Evolutionary conservation across 2,888 invertebrate genomes (phyloP).

Genomic region (Leptogaster cylindrica): DNA sequence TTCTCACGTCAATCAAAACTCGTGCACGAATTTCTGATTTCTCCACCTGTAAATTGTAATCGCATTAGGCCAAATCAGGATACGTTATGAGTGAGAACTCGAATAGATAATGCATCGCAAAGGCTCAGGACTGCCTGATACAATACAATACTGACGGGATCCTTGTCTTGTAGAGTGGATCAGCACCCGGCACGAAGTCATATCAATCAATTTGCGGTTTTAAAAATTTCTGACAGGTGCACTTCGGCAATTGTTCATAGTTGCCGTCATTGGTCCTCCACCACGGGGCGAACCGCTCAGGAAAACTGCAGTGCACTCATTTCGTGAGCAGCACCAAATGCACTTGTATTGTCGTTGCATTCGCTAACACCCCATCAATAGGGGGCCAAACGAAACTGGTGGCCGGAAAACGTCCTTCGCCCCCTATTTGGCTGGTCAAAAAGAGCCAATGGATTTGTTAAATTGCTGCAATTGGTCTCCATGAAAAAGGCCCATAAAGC

Average conservation of each 20-base stretch:
- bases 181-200: constrained; percentile 28
- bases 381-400: constrained; percentile 10
- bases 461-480: constrained; percentile 46
- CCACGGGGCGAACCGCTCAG: constrained; percentile 19
- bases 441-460: constrained; percentile 39
- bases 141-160: neutral
- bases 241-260: constrained; percentile 30
- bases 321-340: constrained; percentile 27
- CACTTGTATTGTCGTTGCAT: constrained; percentile 32
- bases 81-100: neutral
- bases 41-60: constrained; percentile 20
- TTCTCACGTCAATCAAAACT: constrained; percentile 39
- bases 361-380: constrained; percentile 33
- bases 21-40: constrained; percentile 33
- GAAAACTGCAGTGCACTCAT: constrained; percentile 35
- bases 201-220: constrained; percentile 39
- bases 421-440: neutral
- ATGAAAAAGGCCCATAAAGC: constrained; percentile 45
- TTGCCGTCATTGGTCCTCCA: neutral
- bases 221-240: constrained; percentile 41
- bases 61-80: constrained; percentile 8
- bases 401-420: constrained; percentile 12
- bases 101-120: constrained; percentile 23
- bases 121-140: constrained; percentile 1
- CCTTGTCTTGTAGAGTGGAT: constrained; percentile 2